Conservation (phyloP, 2,888 invertebrate genomes). For the Scaptodrosophila latifasciaeformis region DNA sequence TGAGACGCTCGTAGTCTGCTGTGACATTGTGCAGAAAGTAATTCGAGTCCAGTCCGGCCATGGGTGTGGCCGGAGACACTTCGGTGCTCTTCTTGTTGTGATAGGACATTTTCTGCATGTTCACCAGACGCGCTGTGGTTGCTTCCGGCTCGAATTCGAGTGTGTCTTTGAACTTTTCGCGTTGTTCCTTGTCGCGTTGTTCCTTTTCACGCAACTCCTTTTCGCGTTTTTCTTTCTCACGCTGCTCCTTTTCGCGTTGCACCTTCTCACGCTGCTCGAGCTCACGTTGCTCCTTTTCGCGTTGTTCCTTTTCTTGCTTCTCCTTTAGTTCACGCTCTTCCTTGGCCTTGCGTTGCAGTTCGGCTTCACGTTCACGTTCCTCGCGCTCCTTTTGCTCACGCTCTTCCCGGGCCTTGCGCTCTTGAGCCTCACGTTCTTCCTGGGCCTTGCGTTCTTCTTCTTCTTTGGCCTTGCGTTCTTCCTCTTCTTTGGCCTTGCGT, state of each 20-base stretch:
- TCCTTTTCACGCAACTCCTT: slow-evolving; percentile 42
- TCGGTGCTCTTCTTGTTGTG: slow-evolving; percentile 56
- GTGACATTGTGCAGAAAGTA: slow-evolving; percentile 42
- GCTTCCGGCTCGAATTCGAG: neutral
- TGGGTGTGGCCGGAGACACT: slow-evolving; percentile 6
- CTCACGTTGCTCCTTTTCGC: slow-evolving; percentile 65
- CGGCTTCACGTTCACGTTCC: slow-evolving; percentile 61
- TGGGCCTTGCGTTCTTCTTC: slow-evolving; percentile 66
- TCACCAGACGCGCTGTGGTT: slow-evolving; percentile 23
- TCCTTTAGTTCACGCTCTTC: slow-evolving; percentile 66
- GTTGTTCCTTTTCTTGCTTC: slow-evolving; percentile 58
- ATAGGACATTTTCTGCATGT: slow-evolving; percentile 61
- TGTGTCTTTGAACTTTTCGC: slow-evolving; percentile 46
- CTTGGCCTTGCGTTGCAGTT: slow-evolving; percentile 44
- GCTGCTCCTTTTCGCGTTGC: slow-evolving; percentile 70
- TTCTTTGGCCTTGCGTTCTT: slow-evolving; percentile 41
- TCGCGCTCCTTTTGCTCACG: slow-evolving; percentile 55
- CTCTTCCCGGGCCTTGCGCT: slow-evolving; percentile 59
- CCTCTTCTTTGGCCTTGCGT: slow-evolving; percentile 30
- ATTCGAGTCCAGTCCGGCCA: slow-evolving; percentile 43
- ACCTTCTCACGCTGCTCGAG: slow-evolving; percentile 58
- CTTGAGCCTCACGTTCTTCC: slow-evolving; percentile 54
- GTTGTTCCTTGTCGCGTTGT: slow-evolving; percentile 35
- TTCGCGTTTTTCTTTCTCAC: slow-evolving; percentile 63
- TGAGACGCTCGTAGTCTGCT: slow-evolving; percentile 45